Base-by-base conservation (phyloP, 2,797 vertebrate genomes). In the Acomys russatus region DNA sequence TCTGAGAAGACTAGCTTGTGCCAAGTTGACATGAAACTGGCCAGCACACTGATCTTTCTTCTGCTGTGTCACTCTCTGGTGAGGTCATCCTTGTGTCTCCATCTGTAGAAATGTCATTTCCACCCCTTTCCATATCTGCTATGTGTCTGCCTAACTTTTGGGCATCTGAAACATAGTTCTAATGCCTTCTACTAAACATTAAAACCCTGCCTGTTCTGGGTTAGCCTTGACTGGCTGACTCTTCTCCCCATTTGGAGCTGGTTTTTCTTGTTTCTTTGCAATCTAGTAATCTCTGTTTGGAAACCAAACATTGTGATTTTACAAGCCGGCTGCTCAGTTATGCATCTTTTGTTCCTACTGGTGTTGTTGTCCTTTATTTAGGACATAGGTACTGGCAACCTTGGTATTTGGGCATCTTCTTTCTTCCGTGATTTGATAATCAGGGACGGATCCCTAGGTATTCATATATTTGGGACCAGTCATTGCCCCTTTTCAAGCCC, bases 191-290 rank as follows among this genome's bases (percentile, higher is more conserved):
- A 38, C 88, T 88, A 35, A 44, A 76, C 30, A 92, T 83, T 71
- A 77, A 87, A 61, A 38, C 84, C 35, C 14, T 63, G 54, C 64
- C 88, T 68, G n/a, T 54, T 94, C 54, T 49, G 14, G 64, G 33
- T 84, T 73, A 51, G 9, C 80, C 95, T 51, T 83, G 61, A 51
- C 44, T 91, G 61, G 10, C 9, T 79, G 38, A 10, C 35, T 76
- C 49, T 83, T 66, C 70, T 92, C 49, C 30, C 74, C 35, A 51
- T 66, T 92, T 71, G 12, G 22, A 49, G 11, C 61, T 90, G 14
- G 38, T 59, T 11, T 91, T 93, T 96, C 86, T 86, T 61, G 14
- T 89, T 91, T 87, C 90, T 94, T 85, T 80, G 30, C 49, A 61
- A 38, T 51, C 63, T 82, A 78, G 59, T 74, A 18, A 94, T 93